These are phyloP conservation scores for Heliconius congener DNA, from an alignment of 1,140 invertebrate species.

Conservation along the genomic window DNA sequence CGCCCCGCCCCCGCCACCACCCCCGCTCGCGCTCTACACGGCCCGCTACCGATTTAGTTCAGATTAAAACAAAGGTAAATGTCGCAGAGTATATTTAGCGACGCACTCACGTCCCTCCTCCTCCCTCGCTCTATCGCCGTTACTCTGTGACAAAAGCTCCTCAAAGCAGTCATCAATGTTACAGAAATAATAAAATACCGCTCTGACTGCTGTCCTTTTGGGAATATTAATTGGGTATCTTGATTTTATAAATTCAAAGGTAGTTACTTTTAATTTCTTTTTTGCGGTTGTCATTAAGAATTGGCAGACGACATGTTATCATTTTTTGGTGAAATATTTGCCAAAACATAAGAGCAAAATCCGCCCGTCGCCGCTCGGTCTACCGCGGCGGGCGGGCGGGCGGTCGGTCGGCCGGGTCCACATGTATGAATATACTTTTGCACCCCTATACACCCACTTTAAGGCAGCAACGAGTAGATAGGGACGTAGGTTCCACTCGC, in stretches of 20 bases:
- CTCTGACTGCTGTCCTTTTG: not conserved
- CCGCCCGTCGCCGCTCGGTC: conserved; percentile 28
- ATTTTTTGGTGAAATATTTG: not conserved
- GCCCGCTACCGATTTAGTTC: conserved; percentile 45
- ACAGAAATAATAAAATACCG: conserved; percentile 14
- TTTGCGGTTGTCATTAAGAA: not conserved
- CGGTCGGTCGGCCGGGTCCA: not conserved
- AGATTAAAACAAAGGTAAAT: conserved; percentile 49
- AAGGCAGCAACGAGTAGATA: no score
- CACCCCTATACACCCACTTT: no score
- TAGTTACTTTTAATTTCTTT: not conserved
- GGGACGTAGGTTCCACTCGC: no score
- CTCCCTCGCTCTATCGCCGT: conserved; percentile 13
- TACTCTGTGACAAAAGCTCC: conserved; percentile 29
- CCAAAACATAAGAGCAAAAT: conserved; percentile 17
- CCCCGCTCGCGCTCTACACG: not conserved
- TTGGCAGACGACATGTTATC: not conserved
- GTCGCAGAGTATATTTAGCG: conserved; percentile 47
- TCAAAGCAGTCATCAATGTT: conserved; percentile 34
- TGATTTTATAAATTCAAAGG: not conserved
- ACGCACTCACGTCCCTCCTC: conserved; percentile 15
- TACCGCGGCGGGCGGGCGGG: not conserved
- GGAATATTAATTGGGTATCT: not conserved
- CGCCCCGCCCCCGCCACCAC: conserved; percentile 13
- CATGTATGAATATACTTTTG: no score